These are phyloP conservation scores for Macrobrachium nipponense DNA, from an alignment of 1,140 invertebrate species.

Conservation along the genomic window DNA sequence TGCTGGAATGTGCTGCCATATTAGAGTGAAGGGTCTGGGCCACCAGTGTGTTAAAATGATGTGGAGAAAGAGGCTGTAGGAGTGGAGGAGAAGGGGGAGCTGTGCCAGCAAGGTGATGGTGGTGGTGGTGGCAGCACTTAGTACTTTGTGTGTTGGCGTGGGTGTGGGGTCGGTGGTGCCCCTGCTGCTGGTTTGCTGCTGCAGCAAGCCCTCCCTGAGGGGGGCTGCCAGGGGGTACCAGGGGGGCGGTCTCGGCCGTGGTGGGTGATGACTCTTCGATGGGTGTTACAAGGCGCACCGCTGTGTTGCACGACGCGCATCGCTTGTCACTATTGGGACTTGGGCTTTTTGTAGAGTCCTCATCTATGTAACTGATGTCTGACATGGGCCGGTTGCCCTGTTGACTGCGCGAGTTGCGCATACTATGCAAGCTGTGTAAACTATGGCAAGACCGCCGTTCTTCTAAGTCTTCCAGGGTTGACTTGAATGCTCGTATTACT, in stretches of 20 bases:
- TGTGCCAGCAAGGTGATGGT: conserved; percentile 53
- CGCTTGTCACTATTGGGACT: conserved; percentile 55
- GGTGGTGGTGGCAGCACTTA: conserved; percentile 61
- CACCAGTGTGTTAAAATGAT: conserved; percentile 63
- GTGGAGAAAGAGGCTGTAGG: conserved; percentile 54
- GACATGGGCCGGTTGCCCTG: conserved; percentile 81
- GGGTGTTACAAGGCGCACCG: conserved; percentile 53
- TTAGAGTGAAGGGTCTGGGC: conserved; percentile 63
- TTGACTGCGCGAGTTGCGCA: conserved; percentile 87
- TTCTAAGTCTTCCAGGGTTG: conserved; percentile 98
- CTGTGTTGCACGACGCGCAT: conserved; percentile 56
- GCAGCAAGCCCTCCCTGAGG: conserved; percentile 51
- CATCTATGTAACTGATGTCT: conserved; percentile 93
- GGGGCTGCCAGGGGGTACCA: conserved; percentile 58
- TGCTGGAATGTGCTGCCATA: conserved; percentile 63
- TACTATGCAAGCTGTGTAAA: conserved; percentile 95
- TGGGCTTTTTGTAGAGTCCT: conserved; percentile 74
- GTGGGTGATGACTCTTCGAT: conserved; percentile 58
- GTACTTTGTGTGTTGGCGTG: conserved; percentile 60
- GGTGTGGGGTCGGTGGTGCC: conserved; percentile 59
- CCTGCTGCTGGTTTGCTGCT: conserved; percentile 60
- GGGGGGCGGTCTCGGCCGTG: conserved; percentile 59
- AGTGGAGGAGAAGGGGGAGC: conserved; percentile 52
- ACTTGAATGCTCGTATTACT: conserved; percentile 99
- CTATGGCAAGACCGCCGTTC: conserved; percentile 97